A percentile compares a stretch with the other conserved stretches of the same genome.
These are phyloP conservation scores for Hystrix cristata DNA, from an alignment of 2,113 vertebrate genomes.

Conservation along the genomic window DNA sequence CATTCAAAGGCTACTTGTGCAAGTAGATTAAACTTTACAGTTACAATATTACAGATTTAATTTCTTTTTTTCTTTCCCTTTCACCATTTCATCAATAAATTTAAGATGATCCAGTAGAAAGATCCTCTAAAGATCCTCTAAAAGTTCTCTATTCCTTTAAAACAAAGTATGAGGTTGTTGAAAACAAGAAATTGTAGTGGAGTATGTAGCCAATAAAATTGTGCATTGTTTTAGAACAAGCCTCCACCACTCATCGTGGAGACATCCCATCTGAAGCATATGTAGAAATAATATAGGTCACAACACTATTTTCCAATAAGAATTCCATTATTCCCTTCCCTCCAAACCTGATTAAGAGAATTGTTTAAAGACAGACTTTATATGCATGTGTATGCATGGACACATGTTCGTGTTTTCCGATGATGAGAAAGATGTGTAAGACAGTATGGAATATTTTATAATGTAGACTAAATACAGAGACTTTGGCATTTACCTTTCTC, in stretches of 20 bases:
- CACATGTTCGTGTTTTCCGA: neutral
- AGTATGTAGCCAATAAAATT: slow-evolving; percentile 36
- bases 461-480: neutral
- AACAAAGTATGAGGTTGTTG: neutral
- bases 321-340: neutral
- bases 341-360: slow-evolving; percentile 31
- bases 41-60: neutral
- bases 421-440: slow-evolving; percentile 10
- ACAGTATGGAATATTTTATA: neutral
- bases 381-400: neutral
- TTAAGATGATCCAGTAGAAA: slow-evolving; percentile 29
- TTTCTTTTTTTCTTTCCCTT: slow-evolving; percentile 34
- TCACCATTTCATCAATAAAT: neutral
- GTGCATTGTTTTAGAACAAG: neutral
- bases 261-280: neutral
- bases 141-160: slow-evolving; percentile 38
- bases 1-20: slow-evolving; percentile 51
- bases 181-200: slow-evolving; percentile 29
- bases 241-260: neutral
- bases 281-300: neutral
- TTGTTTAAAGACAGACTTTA: neutral
- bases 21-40: slow-evolving; percentile 25
- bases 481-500: neutral
- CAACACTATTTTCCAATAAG: neutral
- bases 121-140: neutral